A percentile compares a stretch with the other conserved stretches of the same genome.
phyloP scores from a whole-genome alignment of 2,113 vertebrate species.

The Desmodus rotundus region DNA sequence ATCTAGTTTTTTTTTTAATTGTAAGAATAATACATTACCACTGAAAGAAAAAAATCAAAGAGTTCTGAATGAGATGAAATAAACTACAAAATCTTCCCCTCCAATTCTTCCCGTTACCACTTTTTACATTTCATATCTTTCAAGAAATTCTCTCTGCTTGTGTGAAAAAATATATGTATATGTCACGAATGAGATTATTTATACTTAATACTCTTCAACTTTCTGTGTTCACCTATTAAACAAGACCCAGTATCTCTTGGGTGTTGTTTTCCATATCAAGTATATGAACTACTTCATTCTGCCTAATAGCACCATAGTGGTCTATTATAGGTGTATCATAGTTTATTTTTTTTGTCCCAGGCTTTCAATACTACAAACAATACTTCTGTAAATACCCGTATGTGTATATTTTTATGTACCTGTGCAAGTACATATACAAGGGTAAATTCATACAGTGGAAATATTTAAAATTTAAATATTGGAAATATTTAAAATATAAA shows the following conservation, averaged over 20 bases:
- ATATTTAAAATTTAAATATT: too few relatives aligned
- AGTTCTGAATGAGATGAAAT: background rate
- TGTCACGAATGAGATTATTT: background rate
- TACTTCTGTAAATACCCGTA: background rate
- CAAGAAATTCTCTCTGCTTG: background rate
- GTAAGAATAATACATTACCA: background rate
- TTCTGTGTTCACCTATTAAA: background rate
- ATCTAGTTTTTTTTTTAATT: background rate
- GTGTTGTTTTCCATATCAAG: background rate
- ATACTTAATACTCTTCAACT: background rate
- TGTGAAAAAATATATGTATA: background rate
- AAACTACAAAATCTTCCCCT: background rate
- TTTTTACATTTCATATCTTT: background rate
- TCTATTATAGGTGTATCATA: background rate
- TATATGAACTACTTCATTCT: background rate
- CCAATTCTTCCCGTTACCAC: background rate
- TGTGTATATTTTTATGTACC: background rate
- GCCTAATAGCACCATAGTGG: background rate
- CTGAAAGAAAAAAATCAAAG: background rate
- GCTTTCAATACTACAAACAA: background rate
- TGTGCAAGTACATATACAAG: background rate
- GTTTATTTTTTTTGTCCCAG: background rate
- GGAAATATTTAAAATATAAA: conserved; percentile 5
- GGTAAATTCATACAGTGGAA: background rate
- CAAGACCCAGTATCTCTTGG: background rate